A percentile compares a stretch with the other conserved stretches of the same genome.
These are phyloP conservation scores for Limnothrissa miodon DNA, from an alignment of 2,113 vertebrate species.

Conservation along the genomic window DNA sequence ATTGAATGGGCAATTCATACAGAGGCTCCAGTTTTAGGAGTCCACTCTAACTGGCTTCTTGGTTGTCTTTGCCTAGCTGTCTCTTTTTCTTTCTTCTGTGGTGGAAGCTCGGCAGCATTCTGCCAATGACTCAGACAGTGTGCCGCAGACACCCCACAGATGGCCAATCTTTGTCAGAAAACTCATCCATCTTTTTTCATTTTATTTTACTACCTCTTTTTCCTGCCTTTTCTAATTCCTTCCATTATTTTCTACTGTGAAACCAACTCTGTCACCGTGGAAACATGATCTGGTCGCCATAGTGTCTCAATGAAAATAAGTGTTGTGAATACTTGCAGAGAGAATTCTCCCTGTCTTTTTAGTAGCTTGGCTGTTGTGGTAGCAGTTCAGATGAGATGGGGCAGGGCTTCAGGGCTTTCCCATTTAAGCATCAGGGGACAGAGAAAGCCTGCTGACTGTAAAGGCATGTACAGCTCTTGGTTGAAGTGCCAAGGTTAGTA, in stretches of 20 bases:
- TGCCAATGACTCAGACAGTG: constrained; percentile 33
- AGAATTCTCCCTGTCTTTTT: neutral
- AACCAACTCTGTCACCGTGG: neutral
- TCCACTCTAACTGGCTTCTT: neutral
- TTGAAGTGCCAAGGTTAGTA: neutral
- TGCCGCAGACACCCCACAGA: constrained; percentile 45
- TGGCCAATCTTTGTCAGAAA: constrained; percentile 26
- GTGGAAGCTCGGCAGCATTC: neutral
- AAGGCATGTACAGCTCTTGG: neutral
- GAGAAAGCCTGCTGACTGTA: neutral
- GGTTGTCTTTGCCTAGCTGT: neutral
- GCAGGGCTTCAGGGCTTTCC: neutral
- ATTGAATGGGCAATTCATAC: neutral
- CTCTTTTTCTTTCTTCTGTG: neutral
- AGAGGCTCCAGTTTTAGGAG: neutral
- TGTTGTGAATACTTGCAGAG: neutral
- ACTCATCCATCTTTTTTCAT: neutral
- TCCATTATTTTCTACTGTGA: neutral
- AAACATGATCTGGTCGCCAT: neutral
- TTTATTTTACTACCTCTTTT: neutral
- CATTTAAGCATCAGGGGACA: neutral
- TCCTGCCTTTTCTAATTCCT: neutral
- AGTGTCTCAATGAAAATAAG: neutral
- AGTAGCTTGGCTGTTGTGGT: neutral
- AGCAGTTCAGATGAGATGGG: neutral